These are phyloP conservation scores for Gymnosoma rotundatum DNA, from an alignment of 2,888 invertebrate species.

Conservation along the genomic window DNA sequence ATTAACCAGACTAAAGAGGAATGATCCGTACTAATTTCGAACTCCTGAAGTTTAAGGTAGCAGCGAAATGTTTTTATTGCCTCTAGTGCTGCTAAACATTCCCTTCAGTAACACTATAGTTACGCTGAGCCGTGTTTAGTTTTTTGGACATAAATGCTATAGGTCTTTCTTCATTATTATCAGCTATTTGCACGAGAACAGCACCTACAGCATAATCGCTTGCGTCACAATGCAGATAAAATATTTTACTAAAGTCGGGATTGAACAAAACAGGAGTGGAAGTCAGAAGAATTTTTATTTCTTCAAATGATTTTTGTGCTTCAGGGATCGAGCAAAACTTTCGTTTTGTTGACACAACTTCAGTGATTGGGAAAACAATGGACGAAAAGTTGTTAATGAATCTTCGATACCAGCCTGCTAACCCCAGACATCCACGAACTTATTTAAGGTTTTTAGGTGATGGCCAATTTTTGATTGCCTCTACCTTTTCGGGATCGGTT, in stretches of 20 bases:
- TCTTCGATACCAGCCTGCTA: not conserved
- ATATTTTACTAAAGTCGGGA: constrained; percentile 57
- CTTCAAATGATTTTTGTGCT: not conserved
- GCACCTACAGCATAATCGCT: constrained; percentile 39
- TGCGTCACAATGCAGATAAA: constrained; percentile 61
- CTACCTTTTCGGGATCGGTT: not conserved
- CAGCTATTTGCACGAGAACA: constrained; percentile 39
- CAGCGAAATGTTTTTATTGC: constrained; percentile 58
- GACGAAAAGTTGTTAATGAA: constrained; percentile 20
- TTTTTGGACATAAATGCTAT: constrained; percentile 57
- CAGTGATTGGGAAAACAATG: constrained; percentile 44
- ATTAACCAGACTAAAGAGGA: not conserved
- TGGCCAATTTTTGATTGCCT: not conserved
- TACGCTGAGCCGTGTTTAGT: constrained; percentile 45
- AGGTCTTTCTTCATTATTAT: constrained; percentile 29
- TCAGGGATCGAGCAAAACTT: not conserved
- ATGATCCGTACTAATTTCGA: constrained; percentile 7
- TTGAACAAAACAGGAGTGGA: constrained; percentile 48
- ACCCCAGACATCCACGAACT: not conserved
- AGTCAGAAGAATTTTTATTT: constrained; percentile 1
- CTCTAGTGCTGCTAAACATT: constrained; percentile 51
- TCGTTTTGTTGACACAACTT: constrained; percentile 25
- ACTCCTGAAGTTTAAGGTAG: constrained; percentile 55
- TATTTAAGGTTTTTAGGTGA: not conserved
- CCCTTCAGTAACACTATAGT: constrained; percentile 60